Base-by-base conservation (phyloP, 2,888 invertebrate species). In the Fragum whitleyi region DNA sequence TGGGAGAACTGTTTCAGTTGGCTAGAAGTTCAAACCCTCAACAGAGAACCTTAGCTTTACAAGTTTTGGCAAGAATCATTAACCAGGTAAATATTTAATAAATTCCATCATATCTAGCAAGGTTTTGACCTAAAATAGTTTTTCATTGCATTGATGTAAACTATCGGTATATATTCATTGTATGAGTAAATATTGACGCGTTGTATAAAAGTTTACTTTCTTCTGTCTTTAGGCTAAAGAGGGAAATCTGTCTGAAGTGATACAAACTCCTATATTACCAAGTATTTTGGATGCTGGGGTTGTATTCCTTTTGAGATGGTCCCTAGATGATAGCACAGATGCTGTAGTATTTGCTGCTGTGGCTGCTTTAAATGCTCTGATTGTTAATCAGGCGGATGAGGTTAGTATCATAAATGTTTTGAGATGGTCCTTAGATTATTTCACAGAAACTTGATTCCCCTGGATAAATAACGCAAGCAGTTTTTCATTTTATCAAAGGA, bases 341-440 rank as follows among this genome's bases (percentile, higher is more conserved):
- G 95, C 96, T 1, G 95, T 97, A 62, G 94, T 97, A 53, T 96
- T 96, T 87, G 96, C 97, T n/a, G 96, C 97, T 19, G 94, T 97
- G 21, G 96, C 96, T 93, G 96, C 96, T 0, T 94, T 98, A 90
- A 95, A 96, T 80, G 96, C 96, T 91, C 95, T 98, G 57, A 94
- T 97, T 65, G 96, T 91, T 9, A 90, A 96, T 88, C 96, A 96
- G 91, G 95, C 96, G 21, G 98, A 98, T 94, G 98, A 98, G 93
- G 95, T 95, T 75, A 29, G 77, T 80, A 0, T 51, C 28, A 9
- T 14, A 57, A 57, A 57, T 26, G 23, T 57, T 57, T 57, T 57
- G 70, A 95, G 98, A 89, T 97, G 97, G 94, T 96, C 97, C 0
- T 94, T 98, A 86, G 98, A 98, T 94, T 98, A 98, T 91, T 96